Evolutionary conservation across 2,888 invertebrate genomes (phyloP).

Genomic region (Cistogaster globosa): DNA sequence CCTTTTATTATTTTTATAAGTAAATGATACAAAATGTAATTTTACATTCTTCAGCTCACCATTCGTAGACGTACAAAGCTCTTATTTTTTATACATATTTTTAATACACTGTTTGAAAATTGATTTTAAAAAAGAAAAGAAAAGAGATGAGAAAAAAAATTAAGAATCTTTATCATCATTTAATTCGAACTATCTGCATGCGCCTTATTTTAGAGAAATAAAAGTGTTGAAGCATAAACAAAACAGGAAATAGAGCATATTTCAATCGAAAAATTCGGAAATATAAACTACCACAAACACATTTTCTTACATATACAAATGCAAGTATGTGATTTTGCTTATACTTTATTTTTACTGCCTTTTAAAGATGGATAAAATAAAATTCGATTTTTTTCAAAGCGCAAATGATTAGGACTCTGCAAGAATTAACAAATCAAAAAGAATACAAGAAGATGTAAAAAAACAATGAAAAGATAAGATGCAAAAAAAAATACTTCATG

Average conservation of each 20-base stretch:
- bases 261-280: slow-evolving; percentile 56
- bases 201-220: slow-evolving; percentile 54
- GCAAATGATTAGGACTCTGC: background rate
- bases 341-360: slow-evolving; percentile 15
- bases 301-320: background rate
- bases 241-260: slow-evolving; percentile 67
- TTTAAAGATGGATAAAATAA: background rate
- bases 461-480: background rate
- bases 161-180: slow-evolving; percentile 55
- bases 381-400: slow-evolving; percentile 7
- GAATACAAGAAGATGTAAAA: slow-evolving; percentile 11
- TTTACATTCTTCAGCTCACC: background rate
- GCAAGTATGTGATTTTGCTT: background rate
- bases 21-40: slow-evolving; percentile 23
- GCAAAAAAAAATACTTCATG: slow-evolving; percentile 32
- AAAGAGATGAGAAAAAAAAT: slow-evolving; percentile 12
- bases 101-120: background rate
- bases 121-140: background rate
- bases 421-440: slow-evolving; percentile 66
- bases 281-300: slow-evolving; percentile 29
- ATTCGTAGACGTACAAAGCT: background rate
- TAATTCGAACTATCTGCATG: slow-evolving; percentile 44
- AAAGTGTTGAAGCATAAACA: slow-evolving; percentile 69
- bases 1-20: slow-evolving; percentile 49
- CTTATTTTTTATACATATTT: background rate